Conservation (phyloP, 2,797 vertebrate genomes). For the Rousettus madagascariensis region DNA sequence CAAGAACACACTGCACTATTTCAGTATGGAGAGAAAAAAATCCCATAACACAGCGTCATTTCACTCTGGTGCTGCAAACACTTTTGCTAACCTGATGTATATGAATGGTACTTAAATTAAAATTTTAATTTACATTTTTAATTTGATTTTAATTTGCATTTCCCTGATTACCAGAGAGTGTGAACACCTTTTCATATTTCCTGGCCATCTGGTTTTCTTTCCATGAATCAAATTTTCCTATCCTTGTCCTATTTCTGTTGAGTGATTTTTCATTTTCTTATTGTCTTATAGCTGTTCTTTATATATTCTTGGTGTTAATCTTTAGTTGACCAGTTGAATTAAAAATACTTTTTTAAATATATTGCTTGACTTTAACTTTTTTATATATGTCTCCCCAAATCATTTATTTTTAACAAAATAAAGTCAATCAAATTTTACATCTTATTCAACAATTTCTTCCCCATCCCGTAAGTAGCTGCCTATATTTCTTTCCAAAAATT, state of each 20-base stretch:
- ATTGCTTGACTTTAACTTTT: neutral
- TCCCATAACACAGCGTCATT: neutral
- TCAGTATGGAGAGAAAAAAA: neutral
- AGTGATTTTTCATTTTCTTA: neutral
- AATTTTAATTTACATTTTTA: neutral
- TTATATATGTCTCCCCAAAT: neutral
- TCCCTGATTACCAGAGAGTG: neutral
- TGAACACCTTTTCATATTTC: neutral
- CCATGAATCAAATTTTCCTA: neutral
- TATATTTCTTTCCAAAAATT: neutral
- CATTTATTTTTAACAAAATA: neutral
- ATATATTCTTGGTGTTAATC: neutral
- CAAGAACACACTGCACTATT: too few species aligned
- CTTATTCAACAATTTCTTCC: neutral
- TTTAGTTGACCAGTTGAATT: neutral
- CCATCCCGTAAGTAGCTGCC: neutral
- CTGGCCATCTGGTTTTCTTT: neutral
- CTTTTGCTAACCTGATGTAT: fast-evolving
- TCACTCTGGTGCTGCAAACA: too few species aligned
- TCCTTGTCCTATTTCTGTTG: neutral
- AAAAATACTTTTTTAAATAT: neutral
- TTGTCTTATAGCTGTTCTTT: neutral
- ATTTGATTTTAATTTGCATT: neutral
- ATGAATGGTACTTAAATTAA: neutral
- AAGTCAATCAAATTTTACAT: neutral